Evolutionary conservation across 1,140 invertebrate genomes (phyloP), one percentile per base, ranked within the genome.

Genomic region (Polyergus mexicanus): DNA sequence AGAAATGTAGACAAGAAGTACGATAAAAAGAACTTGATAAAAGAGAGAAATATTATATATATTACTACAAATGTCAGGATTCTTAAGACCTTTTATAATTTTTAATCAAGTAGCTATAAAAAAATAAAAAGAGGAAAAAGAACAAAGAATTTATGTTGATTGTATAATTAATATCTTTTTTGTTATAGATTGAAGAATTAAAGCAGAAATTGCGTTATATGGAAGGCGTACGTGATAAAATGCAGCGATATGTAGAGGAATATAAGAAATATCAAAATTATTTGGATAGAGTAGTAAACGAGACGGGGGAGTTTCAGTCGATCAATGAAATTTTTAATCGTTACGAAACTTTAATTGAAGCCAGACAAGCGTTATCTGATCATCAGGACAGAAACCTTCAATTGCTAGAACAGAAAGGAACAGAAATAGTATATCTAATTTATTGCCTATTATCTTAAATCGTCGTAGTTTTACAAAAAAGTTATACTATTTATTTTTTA

Each of bases 261-360:
- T 96, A 96, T 86, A 95, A 94, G 8, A 95, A 96, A 51, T 96
- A 96, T 85, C 92, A 96, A 93, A 94, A 95, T 62, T 96, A 96
- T 88, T 89, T 96, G 16, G 95, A 96, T 89, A 94, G 91, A 7
- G 95, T 96, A 4, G 94, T 96, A 0, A 93, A 92, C 4, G 94
- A 95, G 28, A 96, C 95, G 28, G 93, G 93, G 0, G 95, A 96
- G 56, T 96, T 96, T 86, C 94, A 96, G 74, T 95, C 95, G 41
- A 95, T 96, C 0, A 88, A 94, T 10, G 96, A 96, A 62, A 96
- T 96, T 22, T 94, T 96, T 32, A 96, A 96, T 89, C 94, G 96
- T 72, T 96, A 96, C 76, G 96, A 96, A 91, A 95, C 95, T 16
- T 92, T 96, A 41, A 75, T 91, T 3, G 94, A 94, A 51, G 92